phyloP scores from a whole-genome alignment of 2,797 vertebrate species.

The Myiotriccus ornatus region DNA sequence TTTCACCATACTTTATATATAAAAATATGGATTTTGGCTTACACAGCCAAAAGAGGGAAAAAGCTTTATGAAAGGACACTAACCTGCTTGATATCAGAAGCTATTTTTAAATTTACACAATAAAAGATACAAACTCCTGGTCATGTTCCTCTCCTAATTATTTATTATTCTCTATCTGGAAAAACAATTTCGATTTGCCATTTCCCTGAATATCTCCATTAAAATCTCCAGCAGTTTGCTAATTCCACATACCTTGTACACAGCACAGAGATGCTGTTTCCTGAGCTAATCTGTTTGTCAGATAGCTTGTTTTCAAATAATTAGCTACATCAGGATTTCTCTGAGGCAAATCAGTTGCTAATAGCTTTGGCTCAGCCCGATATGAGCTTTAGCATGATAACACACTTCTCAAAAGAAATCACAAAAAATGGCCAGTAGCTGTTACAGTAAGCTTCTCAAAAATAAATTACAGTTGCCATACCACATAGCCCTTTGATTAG shows the following conservation, averaged over 20 bases:
- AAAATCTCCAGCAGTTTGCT: neutral
- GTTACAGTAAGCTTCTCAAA: neutral
- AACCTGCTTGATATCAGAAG: neutral
- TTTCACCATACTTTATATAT: neutral
- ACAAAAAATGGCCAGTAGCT: neutral
- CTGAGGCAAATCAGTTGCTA: neutral
- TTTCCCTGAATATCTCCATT: neutral
- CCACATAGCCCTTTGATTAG: neutral
- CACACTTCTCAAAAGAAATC: neutral
- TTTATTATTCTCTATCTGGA: neutral
- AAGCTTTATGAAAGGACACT: neutral
- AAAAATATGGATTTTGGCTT: neutral
- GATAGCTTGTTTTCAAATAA: conserved; percentile 11
- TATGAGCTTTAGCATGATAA: neutral
- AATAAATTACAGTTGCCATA: neutral
- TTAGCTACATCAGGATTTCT: conserved; percentile 8
- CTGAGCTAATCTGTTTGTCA: conserved; percentile 10
- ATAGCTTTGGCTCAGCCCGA: neutral
- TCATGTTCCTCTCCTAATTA: neutral
- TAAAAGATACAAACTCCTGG: neutral
- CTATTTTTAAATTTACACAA: neutral
- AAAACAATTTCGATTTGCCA: neutral
- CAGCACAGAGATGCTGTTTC: neutral
- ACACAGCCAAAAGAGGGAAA: neutral
- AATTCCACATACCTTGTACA: neutral